Evolutionary conservation across 35 echinoderm and acorn worm genomes (phyloP).

Genomic region (Apostichopus japonicus): DNA sequence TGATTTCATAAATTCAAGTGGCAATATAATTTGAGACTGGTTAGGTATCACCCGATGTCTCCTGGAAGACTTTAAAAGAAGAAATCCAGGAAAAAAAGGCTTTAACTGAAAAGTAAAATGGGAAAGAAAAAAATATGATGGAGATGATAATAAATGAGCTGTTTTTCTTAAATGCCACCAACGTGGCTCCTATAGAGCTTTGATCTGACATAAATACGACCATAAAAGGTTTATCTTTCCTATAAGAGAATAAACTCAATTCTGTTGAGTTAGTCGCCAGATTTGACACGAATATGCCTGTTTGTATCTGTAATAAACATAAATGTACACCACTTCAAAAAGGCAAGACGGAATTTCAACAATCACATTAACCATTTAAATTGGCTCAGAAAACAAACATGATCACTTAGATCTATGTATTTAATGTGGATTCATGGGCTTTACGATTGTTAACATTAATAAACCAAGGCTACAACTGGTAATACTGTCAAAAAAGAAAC

Average conservation of each 20-base stretch:
- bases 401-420: too few species aligned
- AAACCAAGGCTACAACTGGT: too few species aligned
- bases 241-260: not conserved
- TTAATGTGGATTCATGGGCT: too few species aligned
- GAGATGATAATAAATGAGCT: not conserved
- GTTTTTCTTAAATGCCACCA: not conserved
- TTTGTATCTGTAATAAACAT: not conserved
- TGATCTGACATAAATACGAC: constrained; percentile 1
- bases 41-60: constrained; percentile 10
- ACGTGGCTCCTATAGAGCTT: not conserved
- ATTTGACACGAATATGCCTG: not conserved
- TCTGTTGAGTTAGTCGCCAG: not conserved
- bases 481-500: too few species aligned
- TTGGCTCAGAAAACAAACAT: too few species aligned
- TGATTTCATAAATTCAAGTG: constrained; percentile 56
- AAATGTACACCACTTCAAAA: too few species aligned
- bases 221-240: not conserved
- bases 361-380: too few species aligned
- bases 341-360: too few species aligned
- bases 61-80: not conserved
- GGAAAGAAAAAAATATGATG: not conserved
- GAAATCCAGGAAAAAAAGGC: not conserved
- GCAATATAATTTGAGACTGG: constrained; percentile 57
- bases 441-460: too few species aligned
- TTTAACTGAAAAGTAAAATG: not conserved